A percentile compares a stretch with the other conserved stretches of the same genome.
Conservation (phyloP, 2,888 invertebrate genomes). For the Dryadula phaetusa region DNA sequence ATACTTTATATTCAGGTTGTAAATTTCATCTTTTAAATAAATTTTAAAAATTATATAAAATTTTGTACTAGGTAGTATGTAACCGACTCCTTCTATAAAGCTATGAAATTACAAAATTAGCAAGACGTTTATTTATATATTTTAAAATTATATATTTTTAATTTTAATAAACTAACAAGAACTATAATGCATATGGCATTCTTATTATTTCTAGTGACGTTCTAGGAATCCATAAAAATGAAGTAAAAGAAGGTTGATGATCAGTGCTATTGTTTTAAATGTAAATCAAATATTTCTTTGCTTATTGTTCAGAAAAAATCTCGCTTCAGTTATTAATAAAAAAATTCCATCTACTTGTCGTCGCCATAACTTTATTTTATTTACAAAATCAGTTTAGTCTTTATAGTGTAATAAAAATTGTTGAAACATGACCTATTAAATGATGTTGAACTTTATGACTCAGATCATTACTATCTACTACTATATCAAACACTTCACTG, state of each 20-base stretch:
- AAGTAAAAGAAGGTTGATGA: too few species aligned
- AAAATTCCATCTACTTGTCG: constrained; percentile 57
- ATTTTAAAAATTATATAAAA: background rate
- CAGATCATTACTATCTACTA: constrained; percentile 4
- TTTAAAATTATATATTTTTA: too few species aligned
- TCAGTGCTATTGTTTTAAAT: too few species aligned
- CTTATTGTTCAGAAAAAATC: constrained; percentile 48
- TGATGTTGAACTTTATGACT: constrained; percentile 12
- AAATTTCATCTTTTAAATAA: background rate
- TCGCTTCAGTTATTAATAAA: constrained; percentile 62
- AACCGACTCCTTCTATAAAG: too few species aligned
- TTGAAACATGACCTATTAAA: constrained; percentile 17
- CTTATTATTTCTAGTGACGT: too few species aligned
- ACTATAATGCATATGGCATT: too few species aligned
- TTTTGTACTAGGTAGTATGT: too few species aligned
- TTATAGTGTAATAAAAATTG: constrained; percentile 54
- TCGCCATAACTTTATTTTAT: constrained; percentile 49
- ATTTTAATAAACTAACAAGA: too few species aligned
- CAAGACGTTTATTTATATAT: too few species aligned
- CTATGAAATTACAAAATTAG: too few species aligned
- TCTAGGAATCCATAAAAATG: too few species aligned
- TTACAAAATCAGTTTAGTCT: constrained; percentile 49
- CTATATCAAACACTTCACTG: constrained; percentile 1
- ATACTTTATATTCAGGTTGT: constrained; percentile 18
- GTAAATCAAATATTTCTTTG: too few species aligned